Percentiles rank a stretch among this genome's conserved stretches.
Conservation (phyloP, 2,797 vertebrate genomes). For the Tympanoctomys barrerae region DNA sequence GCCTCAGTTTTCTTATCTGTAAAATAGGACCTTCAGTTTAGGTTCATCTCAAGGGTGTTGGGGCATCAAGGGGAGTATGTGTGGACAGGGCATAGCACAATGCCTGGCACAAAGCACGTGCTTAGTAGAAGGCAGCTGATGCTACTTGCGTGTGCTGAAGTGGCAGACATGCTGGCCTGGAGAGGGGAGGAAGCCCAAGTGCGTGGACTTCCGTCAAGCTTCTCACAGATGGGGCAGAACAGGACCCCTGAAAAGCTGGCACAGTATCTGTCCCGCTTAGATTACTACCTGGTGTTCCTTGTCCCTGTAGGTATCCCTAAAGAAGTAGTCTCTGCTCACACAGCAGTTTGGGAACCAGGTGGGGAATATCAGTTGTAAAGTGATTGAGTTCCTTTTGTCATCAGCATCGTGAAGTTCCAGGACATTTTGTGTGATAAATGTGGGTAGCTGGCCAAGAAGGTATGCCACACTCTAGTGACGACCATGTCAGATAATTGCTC, state of each 20-base stretch:
- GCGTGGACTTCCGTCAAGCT: background rate
- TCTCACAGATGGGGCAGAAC: background rate
- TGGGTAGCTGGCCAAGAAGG: background rate
- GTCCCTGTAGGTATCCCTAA: background rate
- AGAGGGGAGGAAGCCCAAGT: background rate
- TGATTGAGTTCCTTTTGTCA: background rate
- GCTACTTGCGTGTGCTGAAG: background rate
- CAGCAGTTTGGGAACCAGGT: background rate
- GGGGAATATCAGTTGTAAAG: background rate
- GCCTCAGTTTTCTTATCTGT: background rate
- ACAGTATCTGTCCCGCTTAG: too few species aligned
- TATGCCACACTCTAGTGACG: background rate
- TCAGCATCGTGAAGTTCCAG: background rate
- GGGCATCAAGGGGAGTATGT: background rate
- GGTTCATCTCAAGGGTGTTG: background rate
- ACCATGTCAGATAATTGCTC: background rate
- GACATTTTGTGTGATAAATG: background rate
- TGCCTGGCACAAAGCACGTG: background rate
- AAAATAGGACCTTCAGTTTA: background rate
- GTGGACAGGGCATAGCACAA: background rate
- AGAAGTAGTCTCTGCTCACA: background rate
- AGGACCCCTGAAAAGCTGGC: background rate
- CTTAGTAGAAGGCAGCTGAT: background rate
- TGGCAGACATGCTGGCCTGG: too few species aligned
- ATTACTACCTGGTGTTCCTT: background rate